Evolutionary conservation across 1,140 invertebrate species (phyloP).

Genomic region (Temnothorax nylanderi): DNA sequence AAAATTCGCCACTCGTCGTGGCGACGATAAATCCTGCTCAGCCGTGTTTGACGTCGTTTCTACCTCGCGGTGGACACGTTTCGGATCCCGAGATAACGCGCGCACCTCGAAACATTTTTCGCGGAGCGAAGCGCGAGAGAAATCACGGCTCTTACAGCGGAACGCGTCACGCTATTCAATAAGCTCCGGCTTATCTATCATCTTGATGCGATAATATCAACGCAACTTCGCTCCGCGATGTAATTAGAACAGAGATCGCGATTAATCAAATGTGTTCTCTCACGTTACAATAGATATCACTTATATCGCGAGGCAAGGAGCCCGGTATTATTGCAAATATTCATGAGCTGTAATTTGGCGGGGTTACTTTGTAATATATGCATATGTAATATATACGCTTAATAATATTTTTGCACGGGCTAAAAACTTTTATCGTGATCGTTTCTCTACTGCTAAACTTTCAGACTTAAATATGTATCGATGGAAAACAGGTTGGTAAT

Average conservation of each 20-base stretch:
- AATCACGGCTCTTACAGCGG: slow-evolving; percentile 35
- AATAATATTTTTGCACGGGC: neutral
- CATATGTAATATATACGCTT: neutral
- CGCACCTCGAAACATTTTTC: neutral
- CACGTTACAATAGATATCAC: slow-evolving; percentile 26
- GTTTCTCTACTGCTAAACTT: neutral
- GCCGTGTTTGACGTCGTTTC: slow-evolving; percentile 3
- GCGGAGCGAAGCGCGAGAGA: slow-evolving; percentile 25
- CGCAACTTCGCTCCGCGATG: neutral
- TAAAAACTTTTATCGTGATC: neutral
- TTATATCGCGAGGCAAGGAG: neutral
- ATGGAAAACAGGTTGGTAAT: neutral
- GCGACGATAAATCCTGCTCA: slow-evolving; percentile 20
- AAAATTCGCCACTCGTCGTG: neutral
- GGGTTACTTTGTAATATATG: neutral
- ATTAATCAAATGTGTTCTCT: slow-evolving; percentile 24
- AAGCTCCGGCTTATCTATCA: slow-evolving; percentile 38
- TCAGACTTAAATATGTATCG: neutral
- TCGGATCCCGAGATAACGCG: slow-evolving; percentile 32
- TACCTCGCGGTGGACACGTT: slow-evolving; percentile 9
- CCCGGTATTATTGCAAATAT: neutral
- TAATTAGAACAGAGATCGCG: slow-evolving; percentile 42
- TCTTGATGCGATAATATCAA: slow-evolving; percentile 47
- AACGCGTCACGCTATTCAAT: slow-evolving; percentile 58
- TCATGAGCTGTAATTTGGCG: neutral